Conservation (phyloP, 2,113 vertebrate genomes). For the Cyprinus carpio region DNA sequence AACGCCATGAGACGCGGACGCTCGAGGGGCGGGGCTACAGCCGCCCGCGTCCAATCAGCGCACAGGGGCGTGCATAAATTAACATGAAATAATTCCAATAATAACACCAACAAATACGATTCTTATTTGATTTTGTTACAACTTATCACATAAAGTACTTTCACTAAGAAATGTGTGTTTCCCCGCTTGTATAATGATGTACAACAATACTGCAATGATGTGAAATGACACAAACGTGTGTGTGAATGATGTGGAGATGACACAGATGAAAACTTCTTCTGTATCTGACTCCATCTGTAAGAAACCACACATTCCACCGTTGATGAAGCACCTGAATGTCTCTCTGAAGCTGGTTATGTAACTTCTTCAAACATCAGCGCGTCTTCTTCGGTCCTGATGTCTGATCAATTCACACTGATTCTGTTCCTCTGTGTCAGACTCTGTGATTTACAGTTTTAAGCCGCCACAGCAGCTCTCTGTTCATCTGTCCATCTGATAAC, state of each 20-base stretch:
- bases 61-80: neutral
- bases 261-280: neutral
- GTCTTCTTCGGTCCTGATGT: neutral
- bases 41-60: neutral
- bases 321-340: neutral
- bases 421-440: neutral
- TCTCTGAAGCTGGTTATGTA: neutral
- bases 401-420: neutral
- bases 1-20: neutral
- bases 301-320: neutral
- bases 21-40: neutral
- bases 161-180: neutral
- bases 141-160: neutral
- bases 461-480: neutral
- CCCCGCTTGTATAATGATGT: neutral
- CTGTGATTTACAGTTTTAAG: neutral
- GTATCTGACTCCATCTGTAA: neutral
- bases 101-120: too few species aligned
- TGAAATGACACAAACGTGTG: neutral
- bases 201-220: neutral
- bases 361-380: neutral
- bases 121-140: neutral
- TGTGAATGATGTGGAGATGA: neutral
- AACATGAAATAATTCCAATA: neutral
- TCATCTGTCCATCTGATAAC: neutral